Percentiles rank a stretch among this genome's conserved stretches.
Evolutionary conservation across 2,888 invertebrate genomes (phyloP).

Genomic region (Napeogenes sylphis): DNA sequence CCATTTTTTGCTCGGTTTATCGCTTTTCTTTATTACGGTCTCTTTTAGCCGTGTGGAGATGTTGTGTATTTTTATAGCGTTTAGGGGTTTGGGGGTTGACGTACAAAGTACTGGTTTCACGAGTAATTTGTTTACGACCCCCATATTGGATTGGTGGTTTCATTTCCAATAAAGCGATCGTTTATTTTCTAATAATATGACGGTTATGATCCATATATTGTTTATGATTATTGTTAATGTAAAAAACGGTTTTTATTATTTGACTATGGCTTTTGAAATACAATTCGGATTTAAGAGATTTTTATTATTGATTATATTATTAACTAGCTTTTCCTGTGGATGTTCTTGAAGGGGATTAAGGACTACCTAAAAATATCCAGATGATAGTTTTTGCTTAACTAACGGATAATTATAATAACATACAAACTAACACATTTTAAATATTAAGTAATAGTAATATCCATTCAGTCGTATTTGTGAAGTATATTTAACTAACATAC

Average conservation of each 20-base stretch:
- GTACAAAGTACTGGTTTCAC: constrained; percentile 50
- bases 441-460: too few relatives aligned
- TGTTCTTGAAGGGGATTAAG: too few relatives aligned
- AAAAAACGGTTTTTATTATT: neutral
- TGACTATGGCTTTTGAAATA: constrained; percentile 2
- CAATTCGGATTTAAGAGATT: too few relatives aligned
- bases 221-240: constrained; percentile 25
- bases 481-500: too few relatives aligned
- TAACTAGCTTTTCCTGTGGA: too few relatives aligned
- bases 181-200: constrained; percentile 45
- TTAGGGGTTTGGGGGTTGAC: constrained; percentile 58
- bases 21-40: constrained; percentile 74
- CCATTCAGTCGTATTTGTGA: too few relatives aligned
- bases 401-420: too few relatives aligned
- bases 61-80: constrained; percentile 52
- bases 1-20: constrained; percentile 74
- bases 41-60: constrained; percentile 53
- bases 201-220: constrained; percentile 31
- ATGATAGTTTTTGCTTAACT: too few relatives aligned
- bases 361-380: too few relatives aligned
- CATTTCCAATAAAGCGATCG: constrained; percentile 41
- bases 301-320: too few relatives aligned
- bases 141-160: constrained; percentile 61
- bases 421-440: too few relatives aligned
- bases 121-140: constrained; percentile 71